A percentile compares a stretch with the other conserved stretches of the same genome.
phyloP scores from a whole-genome alignment of 30 jellyfish, hydroid and myxozoan genomes.

The Cassiopea andromeda region DNA sequence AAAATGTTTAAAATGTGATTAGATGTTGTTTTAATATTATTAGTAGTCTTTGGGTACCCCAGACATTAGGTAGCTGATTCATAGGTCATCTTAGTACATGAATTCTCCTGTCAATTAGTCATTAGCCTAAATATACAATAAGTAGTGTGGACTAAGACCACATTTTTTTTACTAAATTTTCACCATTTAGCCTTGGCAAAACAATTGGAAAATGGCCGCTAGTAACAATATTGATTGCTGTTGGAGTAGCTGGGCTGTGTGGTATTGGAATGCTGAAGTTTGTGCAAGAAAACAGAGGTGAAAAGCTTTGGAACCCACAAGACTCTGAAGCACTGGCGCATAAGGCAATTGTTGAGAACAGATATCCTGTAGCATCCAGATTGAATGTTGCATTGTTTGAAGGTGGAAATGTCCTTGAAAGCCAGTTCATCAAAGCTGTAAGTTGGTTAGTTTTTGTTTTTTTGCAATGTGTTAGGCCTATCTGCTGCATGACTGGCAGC shows the following conservation, averaged over 20 bases:
- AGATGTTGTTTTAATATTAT: too few species aligned
- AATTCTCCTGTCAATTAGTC: too few species aligned
- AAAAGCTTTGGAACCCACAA: conserved; percentile 84
- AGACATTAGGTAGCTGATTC: too few species aligned
- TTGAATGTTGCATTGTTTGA: conserved; percentile 50
- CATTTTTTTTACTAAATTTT: background rate
- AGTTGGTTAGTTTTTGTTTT: background rate
- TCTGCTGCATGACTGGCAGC: too few species aligned
- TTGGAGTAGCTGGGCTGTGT: conserved; percentile 68
- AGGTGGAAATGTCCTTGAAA: conserved; percentile 63
- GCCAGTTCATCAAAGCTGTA: conserved; percentile 62
- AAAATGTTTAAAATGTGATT: too few species aligned
- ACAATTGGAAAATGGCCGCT: conserved; percentile 63
- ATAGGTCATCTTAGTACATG: too few species aligned
- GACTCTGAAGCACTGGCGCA: conserved; percentile 75
- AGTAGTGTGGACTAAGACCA: background rate
- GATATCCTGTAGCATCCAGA: conserved; percentile 69
- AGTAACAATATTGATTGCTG: conserved; percentile 47
- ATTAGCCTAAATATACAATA: too few species aligned
- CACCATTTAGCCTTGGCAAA: conserved; percentile 25
- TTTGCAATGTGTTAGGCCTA: background rate
- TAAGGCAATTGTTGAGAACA: conserved; percentile 35
- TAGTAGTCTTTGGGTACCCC: too few species aligned
- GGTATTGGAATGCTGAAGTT: conserved; percentile 73
- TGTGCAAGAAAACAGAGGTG: conserved; percentile 83